phyloP scores from a whole-genome alignment of 1,140 invertebrate species.

The Drosophila ambigua region DNA sequence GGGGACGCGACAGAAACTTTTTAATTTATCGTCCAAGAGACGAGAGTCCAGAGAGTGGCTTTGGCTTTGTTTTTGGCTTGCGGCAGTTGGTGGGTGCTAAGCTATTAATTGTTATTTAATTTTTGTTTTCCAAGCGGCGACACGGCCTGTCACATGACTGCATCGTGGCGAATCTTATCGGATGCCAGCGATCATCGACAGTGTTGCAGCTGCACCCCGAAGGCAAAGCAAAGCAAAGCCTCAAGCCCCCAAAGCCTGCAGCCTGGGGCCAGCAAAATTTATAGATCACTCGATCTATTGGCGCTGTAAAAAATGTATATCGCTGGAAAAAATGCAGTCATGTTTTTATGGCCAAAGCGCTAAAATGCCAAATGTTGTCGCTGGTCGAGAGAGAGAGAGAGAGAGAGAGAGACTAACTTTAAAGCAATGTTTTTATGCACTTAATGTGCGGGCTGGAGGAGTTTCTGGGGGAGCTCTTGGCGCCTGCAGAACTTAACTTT shows the following conservation, averaged over 20 bases:
- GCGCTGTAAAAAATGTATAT: conserved; percentile 36
- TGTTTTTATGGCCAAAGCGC: conserved; percentile 15
- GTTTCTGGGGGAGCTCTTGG: no score
- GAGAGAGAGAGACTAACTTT: no score
- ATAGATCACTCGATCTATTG: conserved; percentile 37
- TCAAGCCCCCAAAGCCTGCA: not conserved
- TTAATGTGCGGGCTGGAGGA: no score
- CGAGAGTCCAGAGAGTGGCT: no score
- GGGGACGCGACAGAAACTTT: conserved; percentile 21
- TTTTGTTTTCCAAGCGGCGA: conserved; percentile 25
- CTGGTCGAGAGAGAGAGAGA: no score
- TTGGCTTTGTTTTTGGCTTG: conserved; percentile 14
- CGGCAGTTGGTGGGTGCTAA: conserved; percentile 43
- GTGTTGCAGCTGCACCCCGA: conserved; percentile 43
- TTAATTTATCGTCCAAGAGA: conserved; percentile 43
- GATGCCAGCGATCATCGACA: conserved; percentile 38
- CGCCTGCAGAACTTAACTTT: no score
- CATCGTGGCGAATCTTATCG: conserved; percentile 52
- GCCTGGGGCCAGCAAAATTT: conserved; percentile 40
- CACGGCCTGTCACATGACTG: conserved; percentile 22
- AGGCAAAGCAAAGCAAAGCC: conserved; percentile 12
- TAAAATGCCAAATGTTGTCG: conserved; percentile 17
- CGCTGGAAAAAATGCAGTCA: conserved; percentile 26
- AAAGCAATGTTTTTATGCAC: no score
- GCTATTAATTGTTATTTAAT: conserved; percentile 74